phyloP scores from a whole-genome alignment of 2,888 invertebrate species.

The Bombylius discolor region DNA sequence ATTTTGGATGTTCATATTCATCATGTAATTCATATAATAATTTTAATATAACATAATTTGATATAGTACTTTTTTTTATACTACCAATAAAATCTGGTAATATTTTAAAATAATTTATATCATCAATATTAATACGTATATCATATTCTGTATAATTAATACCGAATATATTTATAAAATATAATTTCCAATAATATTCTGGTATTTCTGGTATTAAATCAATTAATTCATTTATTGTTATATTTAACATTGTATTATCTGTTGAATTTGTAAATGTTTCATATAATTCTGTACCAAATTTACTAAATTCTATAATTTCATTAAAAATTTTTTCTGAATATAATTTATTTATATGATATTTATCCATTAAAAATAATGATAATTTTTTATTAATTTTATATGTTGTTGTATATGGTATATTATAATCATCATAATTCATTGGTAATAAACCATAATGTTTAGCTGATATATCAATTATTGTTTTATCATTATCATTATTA shows the following conservation, averaged over 20 bases:
- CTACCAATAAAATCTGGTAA: not conserved
- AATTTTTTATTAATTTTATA: slow-evolving; percentile 1
- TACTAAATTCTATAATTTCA: not conserved
- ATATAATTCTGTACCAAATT: not conserved
- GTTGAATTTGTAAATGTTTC: not conserved
- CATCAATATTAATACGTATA: not conserved
- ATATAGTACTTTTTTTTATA: not conserved
- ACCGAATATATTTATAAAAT: not conserved
- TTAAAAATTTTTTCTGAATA: not conserved
- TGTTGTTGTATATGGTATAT: not conserved
- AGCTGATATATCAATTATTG: not conserved
- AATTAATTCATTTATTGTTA: not conserved
- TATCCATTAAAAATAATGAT: not conserved
- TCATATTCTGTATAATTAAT: not conserved
- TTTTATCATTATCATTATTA: not conserved
- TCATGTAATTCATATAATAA: not conserved
- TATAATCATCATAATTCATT: not conserved
- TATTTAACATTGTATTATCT: not conserved
- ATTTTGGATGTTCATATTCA: not conserved
- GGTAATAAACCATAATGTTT: not conserved
- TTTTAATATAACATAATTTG: slow-evolving; percentile 1
- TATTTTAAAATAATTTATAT: not conserved
- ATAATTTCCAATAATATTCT: not conserved
- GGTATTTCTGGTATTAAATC: not conserved
- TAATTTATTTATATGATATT: not conserved